Percentiles rank a stretch among this genome's conserved stretches.
These are phyloP conservation scores for Pseudomyrmex pallidus DNA, from an alignment of 1,140 invertebrate genomes.

Conservation along the genomic window DNA sequence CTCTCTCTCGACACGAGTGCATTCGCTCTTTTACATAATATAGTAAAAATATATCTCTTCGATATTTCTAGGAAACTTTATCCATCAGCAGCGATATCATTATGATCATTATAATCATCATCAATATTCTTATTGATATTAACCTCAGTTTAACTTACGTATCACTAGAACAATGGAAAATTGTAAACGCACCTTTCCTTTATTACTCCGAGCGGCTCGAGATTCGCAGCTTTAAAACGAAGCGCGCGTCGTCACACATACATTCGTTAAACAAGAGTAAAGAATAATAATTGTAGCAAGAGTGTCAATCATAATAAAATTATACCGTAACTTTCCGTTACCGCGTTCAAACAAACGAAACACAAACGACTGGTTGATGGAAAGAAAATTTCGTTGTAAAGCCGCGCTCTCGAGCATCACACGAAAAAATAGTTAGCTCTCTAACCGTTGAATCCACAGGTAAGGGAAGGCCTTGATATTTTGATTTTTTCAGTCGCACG, in stretches of 20 bases:
- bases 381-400: neutral
- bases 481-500: constrained; percentile 29
- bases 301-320: neutral
- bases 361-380: neutral
- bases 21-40: constrained; percentile 68
- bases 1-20: constrained; percentile 40
- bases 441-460: constrained; percentile 47
- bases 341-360: neutral
- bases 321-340: neutral
- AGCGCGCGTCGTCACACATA: neutral
- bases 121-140: constrained; percentile 62
- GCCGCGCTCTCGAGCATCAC: constrained; percentile 32
- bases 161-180: constrained; percentile 75
- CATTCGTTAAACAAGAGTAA: neutral
- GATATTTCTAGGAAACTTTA: constrained; percentile 70
- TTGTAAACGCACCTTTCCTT: constrained; percentile 38
- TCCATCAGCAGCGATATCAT: constrained; percentile 31
- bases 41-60: constrained; percentile 80
- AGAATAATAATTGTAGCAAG: neutral
- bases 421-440: constrained; percentile 23
- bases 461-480: constrained; percentile 54
- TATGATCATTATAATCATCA: constrained; percentile 20
- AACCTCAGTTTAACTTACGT: constrained; percentile 70
- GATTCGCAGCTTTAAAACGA: constrained; percentile 9
- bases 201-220: constrained; percentile 17